Conservation (phyloP, 2,113 vertebrate species). For the Potamarius usumacintae region DNA sequence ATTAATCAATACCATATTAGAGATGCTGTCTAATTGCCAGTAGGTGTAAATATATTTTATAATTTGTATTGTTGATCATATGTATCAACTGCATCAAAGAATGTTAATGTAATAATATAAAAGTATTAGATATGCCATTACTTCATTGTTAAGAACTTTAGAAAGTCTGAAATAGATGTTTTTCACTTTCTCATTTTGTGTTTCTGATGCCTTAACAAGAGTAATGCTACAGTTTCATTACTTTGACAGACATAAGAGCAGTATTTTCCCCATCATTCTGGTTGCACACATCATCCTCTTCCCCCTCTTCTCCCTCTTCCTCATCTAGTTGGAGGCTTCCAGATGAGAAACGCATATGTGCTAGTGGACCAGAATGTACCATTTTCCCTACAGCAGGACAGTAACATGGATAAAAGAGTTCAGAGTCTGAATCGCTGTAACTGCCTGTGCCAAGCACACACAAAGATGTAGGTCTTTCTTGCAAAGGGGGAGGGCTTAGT, state of each 20-base stretch:
- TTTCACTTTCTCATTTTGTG: background rate
- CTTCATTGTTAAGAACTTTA: background rate
- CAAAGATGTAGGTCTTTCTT: slow-evolving; percentile 61
- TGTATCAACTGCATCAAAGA: background rate
- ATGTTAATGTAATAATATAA: background rate
- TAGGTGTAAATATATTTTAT: background rate
- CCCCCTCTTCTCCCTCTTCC: slow-evolving; percentile 76
- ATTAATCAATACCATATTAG: background rate
- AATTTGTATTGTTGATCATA: background rate
- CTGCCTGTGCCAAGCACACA: slow-evolving; percentile 68
- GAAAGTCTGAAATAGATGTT: background rate
- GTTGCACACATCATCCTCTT: slow-evolving; percentile 52
- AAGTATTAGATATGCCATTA: background rate
- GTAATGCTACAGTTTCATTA: slow-evolving; percentile 46
- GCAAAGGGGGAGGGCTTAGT: slow-evolving; percentile 66
- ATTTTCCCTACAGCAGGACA: slow-evolving; percentile 76
- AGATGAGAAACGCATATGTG: slow-evolving; percentile 84
- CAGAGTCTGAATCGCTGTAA: slow-evolving; percentile 89
- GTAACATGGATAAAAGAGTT: slow-evolving; percentile 81
- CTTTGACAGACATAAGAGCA: slow-evolving; percentile 10
- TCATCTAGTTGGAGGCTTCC: slow-evolving; percentile 92
- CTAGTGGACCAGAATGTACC: slow-evolving; percentile 67
- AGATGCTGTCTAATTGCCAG: background rate
- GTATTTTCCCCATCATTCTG: slow-evolving; percentile 52
- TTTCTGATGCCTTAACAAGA: background rate